Base-by-base conservation (phyloP, 1,140 invertebrate species). In the Lethrus apterus region DNA sequence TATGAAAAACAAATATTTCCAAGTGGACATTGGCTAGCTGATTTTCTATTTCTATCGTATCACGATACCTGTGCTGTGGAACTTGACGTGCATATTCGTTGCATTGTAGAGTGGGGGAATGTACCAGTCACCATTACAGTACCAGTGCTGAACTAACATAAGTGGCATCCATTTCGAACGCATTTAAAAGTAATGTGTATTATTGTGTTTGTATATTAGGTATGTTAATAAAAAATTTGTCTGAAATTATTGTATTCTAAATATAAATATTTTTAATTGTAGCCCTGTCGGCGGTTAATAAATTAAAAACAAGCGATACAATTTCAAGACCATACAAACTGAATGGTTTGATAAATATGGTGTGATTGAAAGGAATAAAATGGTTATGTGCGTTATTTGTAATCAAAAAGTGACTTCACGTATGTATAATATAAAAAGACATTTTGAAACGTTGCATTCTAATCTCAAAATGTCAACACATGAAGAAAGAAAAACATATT, bases 221-320 rank as follows among this genome's bases (percentile, higher is more conserved):
- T 7, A 26, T 7, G 5, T 26, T 7, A 7, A 26, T 26, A 26
- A n/a, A 26, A 26, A 26, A 7, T 26, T 26, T 7, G 5, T 26
- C 23, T 26, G 5, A 26, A 26, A 26, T 26, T 26, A 26, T 26
- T 26, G 23, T 26, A 7, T 26, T 7, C 23, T 26, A 26, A 5
- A 26, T 26, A n/a, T 26, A 26, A 26, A 26, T n/a, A n/a, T 26
- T 26, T 26, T 26, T 26, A n/a, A n/a, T 26, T 26, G n/a, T n/a
- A n/a, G n/a, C n/a, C n/a, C n/a, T n/a, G n/a, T n/a, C n/a, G n/a
- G n/a, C n/a, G n/a, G n/a, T n/a, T n/a, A n/a, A n/a, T n/a, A n/a
- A n/a, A n/a, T n/a, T n/a, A n/a, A n/a, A n/a, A n/a, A n/a, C n/a
- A 26, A 26, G n/a, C n/a, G 23, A n/a, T 26, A 26, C n/a, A 26